Conservation (phyloP, 1,140 invertebrate species). For the Pseudomyrmex flavicornis region DNA sequence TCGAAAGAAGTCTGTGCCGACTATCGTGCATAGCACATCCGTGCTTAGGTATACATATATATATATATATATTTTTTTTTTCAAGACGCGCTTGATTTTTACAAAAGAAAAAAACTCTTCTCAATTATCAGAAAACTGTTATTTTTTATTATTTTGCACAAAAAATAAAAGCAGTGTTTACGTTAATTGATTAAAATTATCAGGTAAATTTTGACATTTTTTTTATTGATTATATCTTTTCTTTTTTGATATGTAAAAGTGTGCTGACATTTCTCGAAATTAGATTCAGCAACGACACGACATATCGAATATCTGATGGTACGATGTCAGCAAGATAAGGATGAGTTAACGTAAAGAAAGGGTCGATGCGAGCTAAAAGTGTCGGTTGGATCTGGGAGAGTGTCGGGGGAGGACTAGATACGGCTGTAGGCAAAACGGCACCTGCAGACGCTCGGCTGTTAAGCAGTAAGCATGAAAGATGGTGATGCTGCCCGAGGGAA, state of each 20-base stretch:
- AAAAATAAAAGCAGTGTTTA: too few species aligned
- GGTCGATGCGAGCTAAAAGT: slow-evolving; percentile 76
- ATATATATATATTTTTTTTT: slow-evolving; percentile 34
- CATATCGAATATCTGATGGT: neutral
- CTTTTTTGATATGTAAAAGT: neutral
- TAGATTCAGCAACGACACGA: slow-evolving; percentile 33
- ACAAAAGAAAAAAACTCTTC: slow-evolving; percentile 1
- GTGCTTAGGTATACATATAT: neutral
- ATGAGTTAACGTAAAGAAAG: slow-evolving; percentile 74
- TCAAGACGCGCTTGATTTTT: slow-evolving; percentile 44
- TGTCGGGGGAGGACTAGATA: slow-evolving; percentile 7
- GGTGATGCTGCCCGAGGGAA: slow-evolving; percentile 82
- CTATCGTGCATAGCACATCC: slow-evolving; percentile 19
- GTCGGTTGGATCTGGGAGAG: slow-evolving; percentile 62
- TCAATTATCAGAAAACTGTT: neutral
- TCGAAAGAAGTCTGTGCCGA: slow-evolving; percentile 36
- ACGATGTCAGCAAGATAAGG: neutral
- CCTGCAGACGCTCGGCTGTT: slow-evolving; percentile 74
- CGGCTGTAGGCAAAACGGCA: slow-evolving; percentile 60
- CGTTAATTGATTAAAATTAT: too few species aligned
- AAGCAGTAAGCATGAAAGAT: slow-evolving; percentile 83
- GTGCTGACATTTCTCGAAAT: slow-evolving; percentile 32
- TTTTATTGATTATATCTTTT: neutral
- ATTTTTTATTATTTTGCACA: too few species aligned
- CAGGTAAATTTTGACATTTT: too few species aligned